Evolutionary conservation across 1,140 invertebrate species (phyloP).

Genomic region (Magallana gigas): DNA sequence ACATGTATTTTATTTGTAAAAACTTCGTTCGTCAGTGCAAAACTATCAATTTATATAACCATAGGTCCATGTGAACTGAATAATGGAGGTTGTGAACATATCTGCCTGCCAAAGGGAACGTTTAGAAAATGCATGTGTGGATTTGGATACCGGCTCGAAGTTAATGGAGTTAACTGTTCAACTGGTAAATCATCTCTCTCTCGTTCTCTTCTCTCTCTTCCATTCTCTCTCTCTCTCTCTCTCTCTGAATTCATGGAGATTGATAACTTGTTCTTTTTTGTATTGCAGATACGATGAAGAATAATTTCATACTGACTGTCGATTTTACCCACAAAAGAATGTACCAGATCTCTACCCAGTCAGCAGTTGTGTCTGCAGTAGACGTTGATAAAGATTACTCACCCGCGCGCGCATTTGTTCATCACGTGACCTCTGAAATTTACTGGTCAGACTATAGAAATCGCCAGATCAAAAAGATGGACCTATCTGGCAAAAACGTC

Average conservation of each 20-base stretch:
- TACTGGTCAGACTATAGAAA: conserved; percentile 25
- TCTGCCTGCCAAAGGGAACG: conserved; percentile 17
- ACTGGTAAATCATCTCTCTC: neutral
- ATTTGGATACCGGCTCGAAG: conserved; percentile 12
- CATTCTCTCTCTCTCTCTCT: neutral
- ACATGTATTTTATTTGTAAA: too few species aligned
- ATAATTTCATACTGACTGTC: conserved; percentile 30
- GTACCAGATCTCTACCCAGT: conserved; percentile 31
- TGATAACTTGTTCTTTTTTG: neutral
- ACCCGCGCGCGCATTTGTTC: conserved; percentile 14
- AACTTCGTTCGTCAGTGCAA: too few species aligned
- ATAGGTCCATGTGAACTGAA: conserved; percentile 31
- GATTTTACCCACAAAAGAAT: conserved; percentile 39
- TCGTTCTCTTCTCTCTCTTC: neutral
- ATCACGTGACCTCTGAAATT: conserved; percentile 6
- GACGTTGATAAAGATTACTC: conserved; percentile 36
- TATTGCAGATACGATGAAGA: conserved; percentile 30
- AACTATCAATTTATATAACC: too few species aligned
- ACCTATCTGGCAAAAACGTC: conserved; percentile 1
- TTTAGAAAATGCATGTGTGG: conserved; percentile 35
- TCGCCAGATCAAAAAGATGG: conserved; percentile 19
- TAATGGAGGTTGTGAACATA: conserved; percentile 41
- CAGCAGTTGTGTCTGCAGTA: conserved; percentile 9
- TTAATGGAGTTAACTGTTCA: conserved; percentile 18
- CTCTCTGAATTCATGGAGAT: neutral